These are phyloP conservation scores for Sisor rabdophorus DNA, from an alignment of 2,113 vertebrate genomes.

Conservation along the genomic window DNA sequence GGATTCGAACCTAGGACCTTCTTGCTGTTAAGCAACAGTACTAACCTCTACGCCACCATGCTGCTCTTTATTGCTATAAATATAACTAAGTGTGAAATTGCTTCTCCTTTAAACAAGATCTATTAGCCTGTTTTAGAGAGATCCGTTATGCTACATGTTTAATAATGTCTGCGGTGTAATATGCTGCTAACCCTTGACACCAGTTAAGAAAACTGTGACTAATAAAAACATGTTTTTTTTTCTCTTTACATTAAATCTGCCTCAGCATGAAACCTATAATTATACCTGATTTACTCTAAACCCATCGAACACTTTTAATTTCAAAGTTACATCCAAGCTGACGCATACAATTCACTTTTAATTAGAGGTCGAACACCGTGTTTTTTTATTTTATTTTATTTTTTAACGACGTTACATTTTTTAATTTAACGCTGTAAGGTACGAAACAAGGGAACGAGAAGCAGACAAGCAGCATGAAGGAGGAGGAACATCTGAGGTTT, in stretches of 20 bases:
- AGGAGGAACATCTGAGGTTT: constrained; percentile 52
- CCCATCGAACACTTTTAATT: constrained; percentile 27
- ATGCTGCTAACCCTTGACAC: constrained; percentile 6
- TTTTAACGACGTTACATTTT: constrained; percentile 27
- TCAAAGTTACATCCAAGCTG: constrained; percentile 25
- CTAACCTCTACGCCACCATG: no score
- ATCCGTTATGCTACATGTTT: background rate
- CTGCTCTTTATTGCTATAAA: constrained; percentile 18
- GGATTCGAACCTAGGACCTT: no score
- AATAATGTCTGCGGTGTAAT: background rate
- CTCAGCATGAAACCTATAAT: constrained; percentile 25
- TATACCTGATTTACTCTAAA: constrained; percentile 28
- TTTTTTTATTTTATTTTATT: background rate
- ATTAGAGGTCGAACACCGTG: constrained; percentile 37
- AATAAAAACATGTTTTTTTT: background rate
- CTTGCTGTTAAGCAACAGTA: no score
- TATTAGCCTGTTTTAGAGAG: background rate
- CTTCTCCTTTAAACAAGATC: constrained; percentile 17
- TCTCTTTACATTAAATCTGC: background rate
- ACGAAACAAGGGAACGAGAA: constrained; percentile 40
- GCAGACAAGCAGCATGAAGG: constrained; percentile 40
- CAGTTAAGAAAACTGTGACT: constrained; percentile 15
- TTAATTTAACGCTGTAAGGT: constrained; percentile 32
- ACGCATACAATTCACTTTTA: constrained; percentile 28
- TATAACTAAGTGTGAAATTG: constrained; percentile 16